phyloP scores from a whole-genome alignment of 2,888 invertebrate genomes.

The Carcina quercana region DNA sequence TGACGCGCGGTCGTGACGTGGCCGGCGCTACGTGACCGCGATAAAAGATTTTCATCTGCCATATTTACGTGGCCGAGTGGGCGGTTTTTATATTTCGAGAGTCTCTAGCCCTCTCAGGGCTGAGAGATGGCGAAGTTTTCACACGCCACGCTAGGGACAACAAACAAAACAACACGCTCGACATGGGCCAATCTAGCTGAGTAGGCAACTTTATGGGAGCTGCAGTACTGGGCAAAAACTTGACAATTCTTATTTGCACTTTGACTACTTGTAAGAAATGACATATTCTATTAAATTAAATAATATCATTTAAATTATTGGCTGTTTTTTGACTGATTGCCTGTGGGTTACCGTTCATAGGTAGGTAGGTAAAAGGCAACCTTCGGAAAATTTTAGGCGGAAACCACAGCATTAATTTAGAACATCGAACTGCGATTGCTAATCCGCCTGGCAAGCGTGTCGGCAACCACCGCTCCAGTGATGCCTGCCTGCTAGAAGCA shows the following conservation, averaged over 20 bases:
- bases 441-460: no score
- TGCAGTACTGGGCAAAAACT: constrained; percentile 16
- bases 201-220: constrained; percentile 18
- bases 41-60: constrained; percentile 75
- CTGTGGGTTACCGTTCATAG: no score
- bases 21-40: constrained; percentile 69
- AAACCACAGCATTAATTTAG: no score
- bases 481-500: constrained; percentile 36
- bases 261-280: no score
- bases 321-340: no score
- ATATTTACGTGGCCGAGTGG: constrained; percentile 72
- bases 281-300: no score
- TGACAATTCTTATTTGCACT: no score
- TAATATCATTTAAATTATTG: no score
- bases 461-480: no score
- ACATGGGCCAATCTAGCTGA: constrained; percentile 23
- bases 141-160: constrained; percentile 56
- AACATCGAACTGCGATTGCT: no score
- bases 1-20: constrained; percentile 55
- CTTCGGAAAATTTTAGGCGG: no score
- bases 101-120: constrained; percentile 46
- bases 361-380: no score
- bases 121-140: constrained; percentile 53
- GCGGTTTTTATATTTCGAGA: constrained; percentile 71
- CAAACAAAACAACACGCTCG: constrained; percentile 29